A percentile compares a stretch with the other conserved stretches of the same genome.
Evolutionary conservation across 2,797 vertebrate genomes (phyloP).

Genomic region (Cheirogaleus major): DNA sequence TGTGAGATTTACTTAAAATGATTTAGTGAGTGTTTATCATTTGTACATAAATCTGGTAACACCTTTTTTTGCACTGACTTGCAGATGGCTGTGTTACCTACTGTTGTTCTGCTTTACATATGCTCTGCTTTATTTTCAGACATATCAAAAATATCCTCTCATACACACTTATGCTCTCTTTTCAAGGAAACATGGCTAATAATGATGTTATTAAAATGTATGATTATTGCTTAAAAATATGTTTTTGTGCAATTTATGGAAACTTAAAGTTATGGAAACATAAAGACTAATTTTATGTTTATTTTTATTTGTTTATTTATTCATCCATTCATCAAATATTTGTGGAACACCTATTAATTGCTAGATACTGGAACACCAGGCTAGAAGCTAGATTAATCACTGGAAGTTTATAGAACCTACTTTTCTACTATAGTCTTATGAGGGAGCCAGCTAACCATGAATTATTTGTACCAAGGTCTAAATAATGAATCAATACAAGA

Average conservation of each 20-base stretch:
- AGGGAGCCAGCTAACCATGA: background rate
- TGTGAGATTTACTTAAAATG: background rate
- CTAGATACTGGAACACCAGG: background rate
- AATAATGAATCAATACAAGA: background rate
- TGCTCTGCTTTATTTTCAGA: conserved; percentile 23
- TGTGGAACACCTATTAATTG: background rate
- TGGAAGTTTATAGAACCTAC: background rate
- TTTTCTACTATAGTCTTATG: background rate
- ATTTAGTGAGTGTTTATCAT: conserved; percentile 18
- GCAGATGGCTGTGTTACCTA: conserved; percentile 3
- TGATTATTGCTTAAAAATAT: background rate
- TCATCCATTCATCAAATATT: background rate
- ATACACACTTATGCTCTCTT: background rate
- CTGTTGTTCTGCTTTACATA: background rate
- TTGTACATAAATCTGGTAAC: conserved; percentile 5
- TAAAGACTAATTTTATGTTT: background rate
- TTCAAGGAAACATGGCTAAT: background rate
- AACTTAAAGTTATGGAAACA: background rate
- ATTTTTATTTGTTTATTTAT: background rate
- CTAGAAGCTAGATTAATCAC: background rate
- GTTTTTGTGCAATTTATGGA: background rate
- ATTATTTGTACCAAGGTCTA: background rate
- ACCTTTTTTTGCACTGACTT: background rate
- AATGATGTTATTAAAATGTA: background rate
- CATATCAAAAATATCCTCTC: background rate